Conservation (phyloP, 2,113 vertebrate genomes). For the Sula dactylatra region DNA sequence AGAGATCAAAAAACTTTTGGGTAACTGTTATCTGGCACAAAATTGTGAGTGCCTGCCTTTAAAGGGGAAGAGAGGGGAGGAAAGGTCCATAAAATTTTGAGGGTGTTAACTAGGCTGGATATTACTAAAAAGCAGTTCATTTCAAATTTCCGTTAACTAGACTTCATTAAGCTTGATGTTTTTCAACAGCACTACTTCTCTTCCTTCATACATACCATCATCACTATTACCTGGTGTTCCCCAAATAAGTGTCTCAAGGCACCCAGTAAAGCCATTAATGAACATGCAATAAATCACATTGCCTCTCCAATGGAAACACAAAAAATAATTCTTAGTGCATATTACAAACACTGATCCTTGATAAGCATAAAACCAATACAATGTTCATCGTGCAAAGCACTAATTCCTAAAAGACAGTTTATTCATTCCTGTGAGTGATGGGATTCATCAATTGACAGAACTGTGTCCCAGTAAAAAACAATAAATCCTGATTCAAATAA, state of each 20-base stretch:
- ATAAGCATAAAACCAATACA: neutral
- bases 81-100: neutral
- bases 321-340: neutral
- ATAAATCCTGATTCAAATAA: neutral
- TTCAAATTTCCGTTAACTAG: neutral
- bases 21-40: neutral
- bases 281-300: neutral
- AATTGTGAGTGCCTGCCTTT: neutral
- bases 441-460: neutral
- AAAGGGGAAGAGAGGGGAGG: neutral
- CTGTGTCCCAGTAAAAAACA: neutral
- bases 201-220: neutral
- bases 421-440: neutral
- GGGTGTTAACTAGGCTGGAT: neutral
- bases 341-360: neutral
- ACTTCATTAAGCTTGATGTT: neutral
- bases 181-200: neutral
- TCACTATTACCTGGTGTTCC: neutral
- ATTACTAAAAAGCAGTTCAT: neutral
- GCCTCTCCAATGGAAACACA: neutral
- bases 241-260: neutral
- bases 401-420: neutral
- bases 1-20: neutral
- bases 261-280: neutral
- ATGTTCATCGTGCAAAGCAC: neutral